Evolutionary conservation across 92 coral and sea anemone species (phyloP).

Genomic region (Porites cylindrica): DNA sequence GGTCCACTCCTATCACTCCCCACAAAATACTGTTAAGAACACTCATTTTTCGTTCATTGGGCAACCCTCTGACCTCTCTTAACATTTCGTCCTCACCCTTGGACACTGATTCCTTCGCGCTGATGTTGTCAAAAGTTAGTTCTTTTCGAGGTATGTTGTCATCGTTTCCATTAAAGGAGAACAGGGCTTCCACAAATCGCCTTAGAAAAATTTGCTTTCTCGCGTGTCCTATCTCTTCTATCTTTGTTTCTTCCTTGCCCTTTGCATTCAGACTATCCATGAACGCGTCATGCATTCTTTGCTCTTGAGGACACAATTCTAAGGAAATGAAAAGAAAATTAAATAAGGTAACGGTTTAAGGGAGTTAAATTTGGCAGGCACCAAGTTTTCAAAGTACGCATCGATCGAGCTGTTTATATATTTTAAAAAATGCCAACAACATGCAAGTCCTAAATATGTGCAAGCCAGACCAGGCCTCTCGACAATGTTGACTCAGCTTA

Average conservation of each 20-base stretch:
- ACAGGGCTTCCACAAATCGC: not conserved
- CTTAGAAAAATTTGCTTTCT: not conserved
- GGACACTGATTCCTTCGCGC: too few species aligned
- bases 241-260: not conserved
- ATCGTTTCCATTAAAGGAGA: not conserved
- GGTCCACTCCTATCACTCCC: not conserved
- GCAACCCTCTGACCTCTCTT: not conserved
- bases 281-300: slow-evolving; percentile 4
- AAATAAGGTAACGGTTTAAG: not conserved
- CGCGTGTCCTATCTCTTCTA: not conserved
- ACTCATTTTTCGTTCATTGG: not conserved
- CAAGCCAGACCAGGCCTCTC: too few species aligned
- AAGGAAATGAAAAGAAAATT: not conserved
- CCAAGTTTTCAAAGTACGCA: too few species aligned
- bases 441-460: too few species aligned
- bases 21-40: not conserved
- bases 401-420: too few species aligned
- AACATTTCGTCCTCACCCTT: not conserved
- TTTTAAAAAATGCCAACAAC: too few species aligned
- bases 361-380: too few species aligned
- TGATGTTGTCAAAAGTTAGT: too few species aligned
- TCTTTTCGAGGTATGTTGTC: too few species aligned
- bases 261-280: not conserved
- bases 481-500: too few species aligned
- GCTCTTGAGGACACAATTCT: not conserved